Evolutionary conservation across 2,113 vertebrate genomes (phyloP).

Genomic region (Talpa occidentalis): DNA sequence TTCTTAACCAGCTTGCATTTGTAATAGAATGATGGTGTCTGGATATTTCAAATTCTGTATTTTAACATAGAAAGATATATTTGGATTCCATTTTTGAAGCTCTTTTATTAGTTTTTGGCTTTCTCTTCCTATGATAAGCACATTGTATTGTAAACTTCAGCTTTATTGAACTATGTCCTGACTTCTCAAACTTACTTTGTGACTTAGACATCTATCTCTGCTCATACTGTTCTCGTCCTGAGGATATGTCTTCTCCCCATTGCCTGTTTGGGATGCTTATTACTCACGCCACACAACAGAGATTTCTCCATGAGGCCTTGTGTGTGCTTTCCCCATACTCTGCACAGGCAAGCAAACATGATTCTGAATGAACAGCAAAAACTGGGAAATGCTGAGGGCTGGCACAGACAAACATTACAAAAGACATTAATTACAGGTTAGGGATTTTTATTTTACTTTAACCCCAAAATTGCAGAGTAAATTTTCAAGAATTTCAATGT

Average conservation of each 20-base stretch:
- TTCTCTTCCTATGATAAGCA: background rate
- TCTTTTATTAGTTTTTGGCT: background rate
- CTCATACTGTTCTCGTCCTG: background rate
- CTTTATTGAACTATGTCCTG: background rate
- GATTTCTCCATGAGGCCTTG: background rate
- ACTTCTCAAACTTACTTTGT: background rate
- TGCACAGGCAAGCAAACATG: background rate
- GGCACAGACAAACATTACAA: background rate
- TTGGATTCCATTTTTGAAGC: background rate
- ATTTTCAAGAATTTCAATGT: background rate
- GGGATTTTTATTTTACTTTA: background rate
- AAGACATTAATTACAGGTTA: background rate
- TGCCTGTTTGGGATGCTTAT: background rate
- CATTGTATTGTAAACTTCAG: background rate
- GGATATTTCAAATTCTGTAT: background rate
- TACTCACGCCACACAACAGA: rapidly evolving
- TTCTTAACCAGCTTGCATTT: background rate
- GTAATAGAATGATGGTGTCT: background rate
- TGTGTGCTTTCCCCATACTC: background rate
- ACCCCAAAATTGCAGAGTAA: background rate
- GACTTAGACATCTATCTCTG: background rate
- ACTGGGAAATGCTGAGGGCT: background rate
- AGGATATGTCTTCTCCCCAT: background rate
- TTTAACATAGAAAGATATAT: background rate
- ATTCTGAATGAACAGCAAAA: background rate